These are phyloP conservation scores for Dasyprocta punctata DNA, from an alignment of 2,113 vertebrate genomes.

Conservation along the genomic window DNA sequence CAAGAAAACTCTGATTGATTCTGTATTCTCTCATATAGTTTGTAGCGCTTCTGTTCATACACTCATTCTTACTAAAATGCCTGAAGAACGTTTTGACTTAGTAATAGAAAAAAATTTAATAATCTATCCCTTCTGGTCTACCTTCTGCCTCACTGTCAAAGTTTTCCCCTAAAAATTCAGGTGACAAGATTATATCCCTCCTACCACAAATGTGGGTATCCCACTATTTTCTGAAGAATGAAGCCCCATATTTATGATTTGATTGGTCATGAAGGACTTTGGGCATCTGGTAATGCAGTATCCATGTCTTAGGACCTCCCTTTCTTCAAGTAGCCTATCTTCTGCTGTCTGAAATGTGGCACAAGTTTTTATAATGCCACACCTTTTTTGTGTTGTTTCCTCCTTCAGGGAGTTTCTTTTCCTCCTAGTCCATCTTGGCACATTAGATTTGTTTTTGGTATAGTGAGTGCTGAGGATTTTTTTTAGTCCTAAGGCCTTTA, in stretches of 20 bases:
- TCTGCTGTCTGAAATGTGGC: fast-evolving
- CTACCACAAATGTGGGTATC: background rate
- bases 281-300: background rate
- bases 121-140: background rate
- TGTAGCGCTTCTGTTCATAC: background rate
- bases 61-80: background rate
- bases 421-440: background rate
- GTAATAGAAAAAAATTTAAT: background rate
- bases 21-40: background rate
- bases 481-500: background rate
- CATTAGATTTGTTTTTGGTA: background rate
- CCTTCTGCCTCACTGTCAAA: background rate
- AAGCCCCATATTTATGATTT: background rate
- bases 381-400: background rate
- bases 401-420: background rate
- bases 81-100: background rate
- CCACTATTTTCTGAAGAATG: background rate
- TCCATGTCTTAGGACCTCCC: fast-evolving
- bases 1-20: background rate
- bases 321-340: background rate
- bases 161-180: background rate
- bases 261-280: background rate
- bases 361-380: fast-evolving
- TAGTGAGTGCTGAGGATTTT: background rate
- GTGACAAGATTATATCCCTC: background rate